A percentile compares a stretch with the other conserved stretches of the same genome.
phyloP scores from a whole-genome alignment of 2,888 invertebrate genomes.

The Orthonevra nobilis region DNA sequence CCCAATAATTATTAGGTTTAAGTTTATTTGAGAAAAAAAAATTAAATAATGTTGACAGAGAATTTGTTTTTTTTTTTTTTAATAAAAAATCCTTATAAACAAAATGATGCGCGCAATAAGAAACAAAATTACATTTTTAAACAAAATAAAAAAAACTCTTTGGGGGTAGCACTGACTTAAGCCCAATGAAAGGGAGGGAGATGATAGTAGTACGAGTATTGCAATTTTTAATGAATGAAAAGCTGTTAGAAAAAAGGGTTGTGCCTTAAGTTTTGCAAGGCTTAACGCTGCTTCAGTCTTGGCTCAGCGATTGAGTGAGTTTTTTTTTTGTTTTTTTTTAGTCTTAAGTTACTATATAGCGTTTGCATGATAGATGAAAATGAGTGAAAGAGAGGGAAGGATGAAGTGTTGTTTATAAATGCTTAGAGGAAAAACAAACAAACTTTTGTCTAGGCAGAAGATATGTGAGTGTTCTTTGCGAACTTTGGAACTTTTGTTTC shows the following conservation, averaged over 20 bases:
- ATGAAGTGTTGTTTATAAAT: neutral
- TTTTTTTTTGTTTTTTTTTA: neutral
- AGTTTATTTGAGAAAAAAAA: slow-evolving; percentile 57
- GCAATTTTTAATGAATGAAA: slow-evolving; percentile 5
- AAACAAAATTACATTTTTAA: slow-evolving; percentile 19
- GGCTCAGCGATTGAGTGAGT: slow-evolving; percentile 5
- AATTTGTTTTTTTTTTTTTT: slow-evolving; percentile 20
- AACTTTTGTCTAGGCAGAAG: slow-evolving; percentile 44
- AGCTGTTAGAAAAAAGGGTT: no score
- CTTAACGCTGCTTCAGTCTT: slow-evolving; percentile 7
- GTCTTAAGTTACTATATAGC: slow-evolving; percentile 43
- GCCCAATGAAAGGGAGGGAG: slow-evolving; percentile 22
- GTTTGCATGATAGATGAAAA: slow-evolving; percentile 31
- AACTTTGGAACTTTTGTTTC: slow-evolving; percentile 68
- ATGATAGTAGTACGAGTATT: neutral
- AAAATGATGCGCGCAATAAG: slow-evolving; percentile 9
- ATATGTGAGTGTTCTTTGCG: slow-evolving; percentile 49
- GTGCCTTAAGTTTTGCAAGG: no score
- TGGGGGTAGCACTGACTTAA: slow-evolving; percentile 55
- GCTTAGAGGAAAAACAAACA: slow-evolving; percentile 12
- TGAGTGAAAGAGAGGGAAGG: neutral
- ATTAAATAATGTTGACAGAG: slow-evolving; percentile 59
- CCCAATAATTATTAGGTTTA: slow-evolving; percentile 58
- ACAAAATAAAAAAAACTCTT: slow-evolving; percentile 34
- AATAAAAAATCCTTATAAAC: slow-evolving; percentile 44